Percentiles rank a stretch among this genome's conserved stretches.
phyloP scores from a whole-genome alignment of 2,888 invertebrate genomes.

The Drosophila meridiana region DNA sequence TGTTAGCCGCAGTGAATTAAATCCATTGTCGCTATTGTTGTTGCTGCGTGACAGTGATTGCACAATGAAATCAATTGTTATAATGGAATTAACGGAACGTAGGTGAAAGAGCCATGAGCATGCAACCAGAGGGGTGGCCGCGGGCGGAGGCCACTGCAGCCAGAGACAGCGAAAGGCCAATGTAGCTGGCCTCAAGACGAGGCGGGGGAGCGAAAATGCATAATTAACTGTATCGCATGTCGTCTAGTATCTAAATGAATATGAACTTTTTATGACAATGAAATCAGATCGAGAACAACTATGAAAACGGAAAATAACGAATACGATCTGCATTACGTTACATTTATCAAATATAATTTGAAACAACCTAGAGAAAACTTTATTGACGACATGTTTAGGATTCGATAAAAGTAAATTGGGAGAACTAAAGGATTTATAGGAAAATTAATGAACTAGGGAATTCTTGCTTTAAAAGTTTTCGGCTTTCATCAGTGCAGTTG shows the following conservation, averaged over 20 bases:
- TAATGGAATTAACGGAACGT: constrained; percentile 76
- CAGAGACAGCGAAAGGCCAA: constrained; percentile 24
- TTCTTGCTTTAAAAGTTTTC: not conserved
- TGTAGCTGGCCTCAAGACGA: constrained; percentile 33
- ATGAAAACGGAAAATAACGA: not conserved
- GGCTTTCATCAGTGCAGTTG: not conserved
- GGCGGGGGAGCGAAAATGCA: constrained; percentile 18
- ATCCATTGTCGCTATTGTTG: constrained; percentile 48
- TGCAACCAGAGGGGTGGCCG: constrained; percentile 18
- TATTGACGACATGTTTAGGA: not conserved
- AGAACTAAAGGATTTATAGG: not conserved
- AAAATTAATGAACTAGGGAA: not conserved
- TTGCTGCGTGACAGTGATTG: constrained; percentile 73
- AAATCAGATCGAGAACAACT: constrained; percentile 2
- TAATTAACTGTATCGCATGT: constrained; percentile 30
- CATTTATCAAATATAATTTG: not conserved
- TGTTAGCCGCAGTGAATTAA: constrained; percentile 56
- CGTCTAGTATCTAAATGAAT: constrained; percentile 18
- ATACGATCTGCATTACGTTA: not conserved
- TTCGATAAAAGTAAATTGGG: not conserved
- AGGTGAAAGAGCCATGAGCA: constrained; percentile 50
- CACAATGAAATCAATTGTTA: constrained; percentile 80
- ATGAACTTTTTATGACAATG: constrained; percentile 11
- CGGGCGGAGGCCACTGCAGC: constrained; percentile 7
- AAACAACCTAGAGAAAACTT: not conserved